Base-by-base conservation (phyloP, 92 coral and sea anemone species). In the Bergia sp. region DNA sequence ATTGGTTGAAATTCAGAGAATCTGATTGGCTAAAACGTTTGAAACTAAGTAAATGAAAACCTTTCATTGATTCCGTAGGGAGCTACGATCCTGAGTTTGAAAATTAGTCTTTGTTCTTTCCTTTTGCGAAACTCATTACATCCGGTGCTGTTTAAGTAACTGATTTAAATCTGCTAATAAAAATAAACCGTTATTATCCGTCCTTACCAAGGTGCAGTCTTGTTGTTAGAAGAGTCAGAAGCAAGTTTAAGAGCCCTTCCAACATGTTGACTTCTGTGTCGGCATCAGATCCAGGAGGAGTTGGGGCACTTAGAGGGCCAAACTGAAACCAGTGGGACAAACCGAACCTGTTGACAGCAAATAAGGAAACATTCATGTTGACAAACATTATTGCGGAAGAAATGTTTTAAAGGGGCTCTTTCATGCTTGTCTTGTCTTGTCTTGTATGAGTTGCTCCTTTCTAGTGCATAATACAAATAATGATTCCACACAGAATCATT, bases 241-340 rank as follows among this genome's bases (percentile, higher is more conserved):
- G 92, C n/a, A 97, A 93, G n/a, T 89, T 91, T 23, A 95, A 81
- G 82, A 95, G 95, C 44, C 99, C 98, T 83, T 97, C 98, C 37
- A 95, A 95, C 98, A 97, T 94, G 71, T 94, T 89, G 44, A 89
- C 96, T 85, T 97, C 98, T 4, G 94, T 90, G 84, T 94, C 95
- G 44, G 91, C 91, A 80, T 97, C 99, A 89, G 96, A 93, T 50
- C 99, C 93, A 80, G 98, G 92, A 21, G 95, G 96, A 29, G 91
- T 91, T 13, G 95, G 95, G 38, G 93, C 95, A 76, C 88, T 86
- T 10, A 92, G 93, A 1, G 89, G 76, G 18, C 98, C 98, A 94
- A 97, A 97, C 91, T 93, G 90, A 77, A 97, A 95, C 99, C 99
- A 97, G 94, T 97, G 96, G 61, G 90, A 88, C 45, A 95, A 89